A percentile compares a stretch with the other conserved stretches of the same genome.
Evolutionary conservation across 2,113 vertebrate genomes (phyloP).

Genomic region (Onychorhynchus coronatus): DNA sequence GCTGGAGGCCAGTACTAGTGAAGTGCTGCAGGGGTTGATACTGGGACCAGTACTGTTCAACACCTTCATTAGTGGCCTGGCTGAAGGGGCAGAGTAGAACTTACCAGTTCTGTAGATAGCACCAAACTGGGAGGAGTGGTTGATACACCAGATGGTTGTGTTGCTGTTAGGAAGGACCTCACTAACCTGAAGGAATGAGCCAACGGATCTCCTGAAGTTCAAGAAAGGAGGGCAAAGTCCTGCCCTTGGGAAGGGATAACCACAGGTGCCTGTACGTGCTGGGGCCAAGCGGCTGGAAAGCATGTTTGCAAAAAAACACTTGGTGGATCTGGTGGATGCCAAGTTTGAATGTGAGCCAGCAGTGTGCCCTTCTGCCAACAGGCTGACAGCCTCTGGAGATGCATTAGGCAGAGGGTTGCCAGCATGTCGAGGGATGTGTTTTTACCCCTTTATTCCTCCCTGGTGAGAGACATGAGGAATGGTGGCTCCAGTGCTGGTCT

Average conservation of each 20-base stretch:
- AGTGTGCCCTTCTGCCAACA: not conserved
- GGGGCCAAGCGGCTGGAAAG: not conserved
- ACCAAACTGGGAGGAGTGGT: not conserved
- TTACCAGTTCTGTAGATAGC: not conserved
- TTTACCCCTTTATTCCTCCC: not conserved
- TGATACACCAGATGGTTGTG: not conserved
- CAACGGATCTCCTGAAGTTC: not conserved
- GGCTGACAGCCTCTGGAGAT: not conserved
- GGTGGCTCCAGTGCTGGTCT: not conserved
- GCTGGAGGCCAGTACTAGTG: not conserved
- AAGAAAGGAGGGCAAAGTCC: not conserved
- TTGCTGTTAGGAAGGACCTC: not conserved
- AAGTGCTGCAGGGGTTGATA: not conserved
- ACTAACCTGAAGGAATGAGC: not conserved
- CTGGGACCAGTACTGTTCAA: not conserved
- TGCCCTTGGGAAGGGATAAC: not conserved
- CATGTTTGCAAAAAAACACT: not conserved
- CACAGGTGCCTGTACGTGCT: rapidly evolving
- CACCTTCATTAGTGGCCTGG: not conserved
- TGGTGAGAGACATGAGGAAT: not conserved
- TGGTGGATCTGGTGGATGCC: not conserved
- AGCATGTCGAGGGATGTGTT: not conserved
- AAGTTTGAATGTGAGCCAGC: rapidly evolving
- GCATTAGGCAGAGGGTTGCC: not conserved
- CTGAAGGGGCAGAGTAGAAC: not conserved